Evolutionary conservation across 2,888 invertebrate species (phyloP), one percentile per base, ranked within the genome.

Genomic region (Dolomedes plantarius): DNA sequence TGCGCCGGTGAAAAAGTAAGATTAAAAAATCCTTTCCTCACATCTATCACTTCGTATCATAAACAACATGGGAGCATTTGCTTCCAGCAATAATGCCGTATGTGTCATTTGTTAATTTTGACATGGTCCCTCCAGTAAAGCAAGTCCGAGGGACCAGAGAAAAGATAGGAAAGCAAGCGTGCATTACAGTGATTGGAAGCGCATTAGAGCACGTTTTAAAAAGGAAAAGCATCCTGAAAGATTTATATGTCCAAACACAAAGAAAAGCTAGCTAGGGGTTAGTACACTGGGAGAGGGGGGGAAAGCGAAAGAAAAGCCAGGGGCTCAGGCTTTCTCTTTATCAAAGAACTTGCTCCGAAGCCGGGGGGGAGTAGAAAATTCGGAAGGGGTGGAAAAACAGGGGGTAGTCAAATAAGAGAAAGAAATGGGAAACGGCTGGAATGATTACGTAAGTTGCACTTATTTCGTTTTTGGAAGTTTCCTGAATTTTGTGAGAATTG

Each of bases 201-300:
- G 85, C 85, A 85, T 85, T 86, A 86, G 85, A 62, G 85, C 85
- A 86, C 85, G 85, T 79, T 86, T 86, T 86, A 78, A 86, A 86
- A 83, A 83, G 83, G 85, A 78, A 85, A 86, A 86, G 74, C 73
- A 65, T 46, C 78, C 78, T 86, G 85, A 86, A 86, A 86, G 85
- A 85, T 78, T 78, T 77, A 85, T 85, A 85, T 73, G 72, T 71
- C 76, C 71, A 64, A 83, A 76, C 77, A 83, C 83, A 76, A 83
- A 83, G 83, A 77, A 76, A 77, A 83, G 83, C 83, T 29, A 72
- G 72, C 16, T 39, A 71, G 77, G 83, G 67, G 56, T 81, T 67
- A 74, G 69, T 68, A 62, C 28, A 64, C 62, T 64, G 16, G 16
- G 65, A 16, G 68, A 16, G 62, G 68, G 74, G 67, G 36, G 56